Evolutionary conservation across 2,888 invertebrate genomes (phyloP).

Genomic region (Poecilobothrus nobilitatus): DNA sequence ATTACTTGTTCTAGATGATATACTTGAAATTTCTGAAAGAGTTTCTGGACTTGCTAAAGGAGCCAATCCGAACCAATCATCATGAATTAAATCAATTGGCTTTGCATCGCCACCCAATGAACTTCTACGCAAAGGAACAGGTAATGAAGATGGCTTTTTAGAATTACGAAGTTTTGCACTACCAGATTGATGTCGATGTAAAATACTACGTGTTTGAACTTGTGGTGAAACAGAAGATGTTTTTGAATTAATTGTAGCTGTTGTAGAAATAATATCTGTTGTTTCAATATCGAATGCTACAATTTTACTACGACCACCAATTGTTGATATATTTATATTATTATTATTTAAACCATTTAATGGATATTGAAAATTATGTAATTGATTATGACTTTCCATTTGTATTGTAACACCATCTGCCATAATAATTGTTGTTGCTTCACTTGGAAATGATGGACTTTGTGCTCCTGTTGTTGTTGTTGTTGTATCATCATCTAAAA

Average conservation of each 20-base stretch:
- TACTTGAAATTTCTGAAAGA: slow-evolving; percentile 70
- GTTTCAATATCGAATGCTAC: slow-evolving; percentile 40
- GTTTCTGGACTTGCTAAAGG: slow-evolving; percentile 78
- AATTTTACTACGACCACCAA: slow-evolving; percentile 26
- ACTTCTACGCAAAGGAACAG: slow-evolving; percentile 33
- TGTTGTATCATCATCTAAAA: slow-evolving; percentile 37
- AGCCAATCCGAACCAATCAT: slow-evolving; percentile 61
- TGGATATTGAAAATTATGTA: slow-evolving; percentile 15
- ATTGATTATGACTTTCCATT: slow-evolving; percentile 9
- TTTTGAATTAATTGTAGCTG: slow-evolving; percentile 17
- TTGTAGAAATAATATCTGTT: slow-evolving; percentile 12
- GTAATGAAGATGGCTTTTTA: slow-evolving; percentile 33
- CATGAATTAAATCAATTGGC: slow-evolving; percentile 49
- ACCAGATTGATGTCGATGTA: slow-evolving; percentile 20
- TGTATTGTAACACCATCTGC: slow-evolving; percentile 22
- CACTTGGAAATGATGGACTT: slow-evolving; percentile 39
- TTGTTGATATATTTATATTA: not conserved
- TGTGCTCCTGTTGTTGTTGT: slow-evolving; percentile 29
- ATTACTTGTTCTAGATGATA: slow-evolving; percentile 59
- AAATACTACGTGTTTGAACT: slow-evolving; percentile 27
- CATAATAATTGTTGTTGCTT: slow-evolving; percentile 36
- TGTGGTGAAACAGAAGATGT: slow-evolving; percentile 27
- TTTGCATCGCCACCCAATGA: slow-evolving; percentile 34
- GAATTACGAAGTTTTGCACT: slow-evolving; percentile 29
- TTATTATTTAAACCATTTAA: not conserved